Base-by-base conservation (phyloP, 2,797 vertebrate species). In the Phyllotis vaccarum region DNA sequence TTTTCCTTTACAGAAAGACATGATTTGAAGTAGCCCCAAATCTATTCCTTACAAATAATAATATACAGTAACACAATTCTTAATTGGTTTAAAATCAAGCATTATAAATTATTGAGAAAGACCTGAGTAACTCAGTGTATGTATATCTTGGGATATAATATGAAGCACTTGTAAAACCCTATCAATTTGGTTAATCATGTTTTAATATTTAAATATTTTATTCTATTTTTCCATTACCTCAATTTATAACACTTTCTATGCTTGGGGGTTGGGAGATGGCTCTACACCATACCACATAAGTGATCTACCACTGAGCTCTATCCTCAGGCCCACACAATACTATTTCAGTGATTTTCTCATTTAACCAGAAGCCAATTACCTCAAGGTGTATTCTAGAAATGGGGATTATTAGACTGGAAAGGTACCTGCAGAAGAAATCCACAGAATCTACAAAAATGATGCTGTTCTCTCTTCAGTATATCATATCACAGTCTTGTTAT, bases 11-110 rank as follows among this genome's bases (percentile, higher is more conserved):
- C 91, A 93, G 29, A 94, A 95, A 95, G 90, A 95, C 95, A 96
- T 95, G 79, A 92, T 96, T 68, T 96, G 72, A 97, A 98, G 96
- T 92, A 93, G 82, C 22, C 94, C 70, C 52, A 96, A 96, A 95
- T 97, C 93, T 92, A 83, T 89, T 93, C 64, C 91, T 96, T 94
- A 81, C 68, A 94, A 96, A 94, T 70, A 97, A 37, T 87, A 93
- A 74, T 82, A 95, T 46, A 76, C 34, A 92, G 43, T 68, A 87
- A 85, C 91, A 52, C 43, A 81, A 85, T 89, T 94, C 94, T 89
- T 92, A 94, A 56, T 74, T 94, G 70, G 24, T 87, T 90, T 78
- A 94, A 91, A 96, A 95, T 89, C 87, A 95, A 88, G 68, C 91
- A 90, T 70, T 93, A 90, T 95, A 92, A 93, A 95, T 94, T 96